Evolutionary conservation across 1,140 invertebrate genomes (phyloP).

Genomic region (Hylaeus volcanicus): DNA sequence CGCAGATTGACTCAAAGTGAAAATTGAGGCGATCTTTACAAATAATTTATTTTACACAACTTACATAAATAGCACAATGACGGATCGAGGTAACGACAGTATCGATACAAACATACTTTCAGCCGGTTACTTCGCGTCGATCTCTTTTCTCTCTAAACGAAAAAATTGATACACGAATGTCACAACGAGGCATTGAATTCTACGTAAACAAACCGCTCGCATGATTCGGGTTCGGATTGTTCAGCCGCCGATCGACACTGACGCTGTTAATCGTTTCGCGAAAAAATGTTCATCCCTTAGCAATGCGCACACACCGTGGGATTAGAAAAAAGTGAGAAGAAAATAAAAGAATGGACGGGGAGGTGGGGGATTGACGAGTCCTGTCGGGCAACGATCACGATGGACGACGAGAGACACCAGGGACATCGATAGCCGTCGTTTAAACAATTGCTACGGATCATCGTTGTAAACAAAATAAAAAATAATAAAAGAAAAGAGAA

Average conservation of each 20-base stretch:
- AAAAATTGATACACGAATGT: background rate
- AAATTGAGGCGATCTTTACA: conserved; percentile 48
- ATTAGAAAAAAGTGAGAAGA: too few species aligned
- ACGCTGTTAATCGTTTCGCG: background rate
- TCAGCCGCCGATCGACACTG: background rate
- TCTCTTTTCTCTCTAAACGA: conserved; percentile 29
- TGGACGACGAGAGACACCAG: background rate
- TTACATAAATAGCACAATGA: conserved; percentile 64
- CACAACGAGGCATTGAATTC: conserved; percentile 26
- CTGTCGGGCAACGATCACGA: conserved; percentile 3
- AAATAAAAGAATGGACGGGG: background rate
- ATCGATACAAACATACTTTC: conserved; percentile 42
- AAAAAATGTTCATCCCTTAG: background rate
- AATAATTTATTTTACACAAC: conserved; percentile 72
- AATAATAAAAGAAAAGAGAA: conserved; percentile 50
- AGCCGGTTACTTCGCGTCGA: conserved; percentile 29
- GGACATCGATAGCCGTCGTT: conserved; percentile 42
- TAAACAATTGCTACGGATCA: conserved; percentile 25
- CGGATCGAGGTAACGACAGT: conserved; percentile 56
- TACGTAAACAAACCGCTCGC: conserved; percentile 39
- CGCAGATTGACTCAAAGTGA: background rate
- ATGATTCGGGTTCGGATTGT: background rate
- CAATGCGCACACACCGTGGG: conserved; percentile 19
- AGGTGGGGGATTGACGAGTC: background rate
- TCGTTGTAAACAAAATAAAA: conserved; percentile 52